Evolutionary conservation across 2,113 vertebrate species (phyloP), one percentile per base, ranked within the genome.

Genomic region (Hepsetus odoe): DNA sequence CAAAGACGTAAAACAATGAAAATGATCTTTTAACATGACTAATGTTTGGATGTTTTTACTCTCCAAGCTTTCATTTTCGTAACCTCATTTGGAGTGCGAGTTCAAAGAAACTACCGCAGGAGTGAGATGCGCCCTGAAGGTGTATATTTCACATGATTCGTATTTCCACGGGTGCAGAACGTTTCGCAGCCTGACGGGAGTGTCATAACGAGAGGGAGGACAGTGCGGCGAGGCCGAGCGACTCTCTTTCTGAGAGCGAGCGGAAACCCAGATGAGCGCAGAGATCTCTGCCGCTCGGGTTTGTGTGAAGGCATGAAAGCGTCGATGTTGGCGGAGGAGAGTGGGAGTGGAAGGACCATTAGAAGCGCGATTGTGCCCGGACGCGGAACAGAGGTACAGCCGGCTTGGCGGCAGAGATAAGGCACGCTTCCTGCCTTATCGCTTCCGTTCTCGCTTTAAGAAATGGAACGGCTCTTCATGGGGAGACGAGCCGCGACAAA

Each of bases 281-380:
- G 56, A 62, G 68, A 79, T 64, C 8, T 58, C 40, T 20, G 58
- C 26, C 22, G 28, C 80, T n/a, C 46, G 24, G 35, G 71, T 65
- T n/a, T 62, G 38, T 56, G 77, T 53, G 49, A 59, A 16, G 66
- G 40, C 51, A 55, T 80, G 65, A 72, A 73, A 67, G 75, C 42
- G 73, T 77, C 64, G 66, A 46, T 56, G 72, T 49, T 5, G 38
- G 30, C 24, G 33, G 59, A 20, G 44, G 35, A 56, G 28, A 42
- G 51, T 40, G 26, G 68, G 69, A 58, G 70, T 67, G 33, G 49
- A 26, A 18, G 24, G 22, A 49, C 44, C 55, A 38, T 58, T 49
- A 22, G 51, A 79, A 68, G 81, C 77, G 77, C 44, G 58, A 42
- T 55, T 75, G 62, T 84, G 49, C 85, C 70, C 51, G 58, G 65